Evolutionary conservation across 1,140 invertebrate species (phyloP).

Genomic region (Zelostemma sp.): DNA sequence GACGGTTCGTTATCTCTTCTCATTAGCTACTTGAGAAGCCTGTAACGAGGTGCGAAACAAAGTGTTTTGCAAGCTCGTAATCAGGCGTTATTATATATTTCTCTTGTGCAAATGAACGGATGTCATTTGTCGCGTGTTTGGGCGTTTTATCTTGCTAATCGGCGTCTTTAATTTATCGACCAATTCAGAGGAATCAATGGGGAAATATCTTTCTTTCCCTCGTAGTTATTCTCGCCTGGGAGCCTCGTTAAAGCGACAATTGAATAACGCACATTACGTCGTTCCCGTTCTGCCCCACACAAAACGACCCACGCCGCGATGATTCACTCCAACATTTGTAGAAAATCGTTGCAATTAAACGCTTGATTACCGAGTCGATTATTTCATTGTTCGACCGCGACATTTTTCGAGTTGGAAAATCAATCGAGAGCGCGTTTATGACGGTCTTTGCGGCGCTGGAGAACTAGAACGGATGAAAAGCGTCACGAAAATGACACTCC

Average conservation of each 20-base stretch:
- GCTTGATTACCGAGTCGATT: neutral
- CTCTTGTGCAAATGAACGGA: neutral
- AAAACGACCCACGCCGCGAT: conserved; percentile 15
- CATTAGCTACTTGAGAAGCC: neutral
- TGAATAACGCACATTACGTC: conserved; percentile 6
- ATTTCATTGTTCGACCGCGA: neutral
- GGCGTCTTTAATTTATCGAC: conserved; percentile 7
- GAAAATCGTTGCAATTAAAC: neutral
- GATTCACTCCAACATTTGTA: conserved; percentile 9
- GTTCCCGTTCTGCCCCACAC: conserved; percentile 8
- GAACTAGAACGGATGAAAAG: conserved; percentile 29
- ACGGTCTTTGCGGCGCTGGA: neutral
- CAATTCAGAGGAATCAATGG: conserved; percentile 9
- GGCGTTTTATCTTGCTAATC: conserved; percentile 6
- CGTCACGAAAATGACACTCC: conserved; percentile 22
- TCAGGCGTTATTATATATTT: neutral
- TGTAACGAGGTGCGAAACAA: neutral
- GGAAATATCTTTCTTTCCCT: conserved; percentile 4
- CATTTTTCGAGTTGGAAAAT: too few relatives aligned
- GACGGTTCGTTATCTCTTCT: neutral
- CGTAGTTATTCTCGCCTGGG: neutral
- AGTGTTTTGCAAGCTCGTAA: neutral
- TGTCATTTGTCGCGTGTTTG: conserved; percentile 1
- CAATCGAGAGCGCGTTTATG: neutral
- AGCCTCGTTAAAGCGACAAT: conserved; percentile 9